These are phyloP conservation scores for Berghia stephanieae DNA, from an alignment of 1,140 invertebrate genomes.

Conservation along the genomic window DNA sequence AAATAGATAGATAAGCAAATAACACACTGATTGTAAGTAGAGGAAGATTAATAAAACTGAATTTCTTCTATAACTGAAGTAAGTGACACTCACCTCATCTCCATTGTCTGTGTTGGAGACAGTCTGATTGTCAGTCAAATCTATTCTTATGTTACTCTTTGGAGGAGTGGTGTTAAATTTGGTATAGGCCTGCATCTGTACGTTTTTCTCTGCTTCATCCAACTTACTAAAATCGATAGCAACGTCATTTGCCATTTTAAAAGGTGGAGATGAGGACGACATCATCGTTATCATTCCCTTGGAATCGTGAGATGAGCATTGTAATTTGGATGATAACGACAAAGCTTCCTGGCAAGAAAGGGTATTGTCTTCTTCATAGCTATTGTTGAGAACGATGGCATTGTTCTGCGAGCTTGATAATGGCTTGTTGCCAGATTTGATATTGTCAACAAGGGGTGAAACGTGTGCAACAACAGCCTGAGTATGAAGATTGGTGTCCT, in stretches of 20 bases:
- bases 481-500: slow-evolving; percentile 20
- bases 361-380: slow-evolving; percentile 26
- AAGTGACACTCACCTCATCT: slow-evolving; percentile 25
- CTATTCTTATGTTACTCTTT: slow-evolving; percentile 45
- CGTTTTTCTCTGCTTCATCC: slow-evolving; percentile 60
- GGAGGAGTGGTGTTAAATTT: slow-evolving; percentile 54
- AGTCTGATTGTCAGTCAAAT: slow-evolving; percentile 40
- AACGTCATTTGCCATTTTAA: no score
- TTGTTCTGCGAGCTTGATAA: slow-evolving; percentile 15
- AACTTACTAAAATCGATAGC: slow-evolving; percentile 29
- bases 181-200: slow-evolving; percentile 55
- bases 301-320: no score
- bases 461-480: not conserved
- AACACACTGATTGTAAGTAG: no score
- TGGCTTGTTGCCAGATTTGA: no score
- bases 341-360: no score
- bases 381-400: slow-evolving; percentile 34
- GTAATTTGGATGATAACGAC: no score
- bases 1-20: no score
- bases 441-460: no score
- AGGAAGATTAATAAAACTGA: no score
- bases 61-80: no score
- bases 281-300: no score
- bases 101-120: slow-evolving; percentile 26
- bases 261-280: no score